phyloP scores from a whole-genome alignment of 2,113 vertebrate genomes.

The Himantopus leucocephalus region DNA sequence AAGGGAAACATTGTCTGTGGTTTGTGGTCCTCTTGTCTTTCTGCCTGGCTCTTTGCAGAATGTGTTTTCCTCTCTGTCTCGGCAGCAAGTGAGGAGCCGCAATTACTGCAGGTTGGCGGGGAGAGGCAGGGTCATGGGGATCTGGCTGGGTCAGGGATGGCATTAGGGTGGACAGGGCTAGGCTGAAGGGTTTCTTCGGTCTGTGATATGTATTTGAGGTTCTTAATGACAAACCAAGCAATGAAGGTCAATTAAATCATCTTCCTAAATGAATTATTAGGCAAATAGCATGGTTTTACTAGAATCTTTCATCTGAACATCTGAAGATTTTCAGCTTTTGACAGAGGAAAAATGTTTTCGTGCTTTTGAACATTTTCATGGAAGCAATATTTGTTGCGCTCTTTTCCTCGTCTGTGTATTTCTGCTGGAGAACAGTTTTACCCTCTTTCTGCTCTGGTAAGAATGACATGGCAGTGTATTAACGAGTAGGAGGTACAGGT shows the following conservation, averaged over 20 bases:
- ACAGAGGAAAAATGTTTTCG: not conserved
- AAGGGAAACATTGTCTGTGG: not conserved
- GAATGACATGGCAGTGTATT: no score
- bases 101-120: fast-evolving
- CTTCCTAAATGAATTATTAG: not conserved
- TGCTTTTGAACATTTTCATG: not conserved
- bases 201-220: not conserved
- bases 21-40: not conserved
- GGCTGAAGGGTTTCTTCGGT: not conserved
- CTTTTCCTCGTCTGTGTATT: not conserved
- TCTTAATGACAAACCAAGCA: not conserved
- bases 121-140: not conserved
- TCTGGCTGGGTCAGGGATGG: not conserved
- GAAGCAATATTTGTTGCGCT: not conserved
- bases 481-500: not conserved
- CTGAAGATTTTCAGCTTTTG: not conserved
- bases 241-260: not conserved
- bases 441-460: not conserved
- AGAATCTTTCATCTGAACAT: not conserved
- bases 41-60: not conserved
- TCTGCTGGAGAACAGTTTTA: not conserved
- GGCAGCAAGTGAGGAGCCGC: fast-evolving
- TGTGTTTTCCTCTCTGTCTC: fast-evolving
- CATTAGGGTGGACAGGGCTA: not conserved
- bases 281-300: not conserved